Percentiles rank a stretch among this genome's conserved stretches.
phyloP scores from a whole-genome alignment of 2,113 vertebrate genomes.

The Pterocles gutturalis region DNA sequence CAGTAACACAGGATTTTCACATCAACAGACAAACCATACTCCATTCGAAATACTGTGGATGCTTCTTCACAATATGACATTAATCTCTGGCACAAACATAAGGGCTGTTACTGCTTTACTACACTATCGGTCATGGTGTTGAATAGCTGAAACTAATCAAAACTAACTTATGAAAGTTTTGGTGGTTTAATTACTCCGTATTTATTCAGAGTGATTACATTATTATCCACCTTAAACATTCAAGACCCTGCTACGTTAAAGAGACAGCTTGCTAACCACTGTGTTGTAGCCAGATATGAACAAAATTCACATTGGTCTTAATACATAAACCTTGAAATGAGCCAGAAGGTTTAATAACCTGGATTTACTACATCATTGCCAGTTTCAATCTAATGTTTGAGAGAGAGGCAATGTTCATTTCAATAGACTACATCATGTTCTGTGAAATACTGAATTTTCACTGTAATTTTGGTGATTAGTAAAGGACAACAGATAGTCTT shows the following conservation, averaged over 20 bases:
- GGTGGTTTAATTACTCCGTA: background rate
- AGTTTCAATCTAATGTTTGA: background rate
- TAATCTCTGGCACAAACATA: background rate
- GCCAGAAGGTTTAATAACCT: background rate
- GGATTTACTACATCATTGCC: background rate
- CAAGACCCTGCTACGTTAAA: background rate
- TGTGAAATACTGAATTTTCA: background rate
- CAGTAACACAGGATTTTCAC: background rate
- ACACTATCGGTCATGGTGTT: background rate
- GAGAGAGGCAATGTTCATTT: background rate
- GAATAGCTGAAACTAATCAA: background rate
- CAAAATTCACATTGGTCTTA: background rate
- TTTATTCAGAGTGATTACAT: background rate
- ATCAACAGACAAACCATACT: background rate
- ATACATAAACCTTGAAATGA: background rate
- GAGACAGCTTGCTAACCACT: background rate
- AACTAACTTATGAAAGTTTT: background rate
- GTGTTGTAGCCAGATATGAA: background rate
- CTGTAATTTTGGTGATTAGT: background rate
- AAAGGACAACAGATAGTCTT: background rate
- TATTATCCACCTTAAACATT: background rate
- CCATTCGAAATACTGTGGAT: background rate
- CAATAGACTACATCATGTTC: background rate
- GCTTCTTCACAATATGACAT: background rate
- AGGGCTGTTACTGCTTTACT: background rate